Conservation (phyloP, 2,797 vertebrate genomes). For the Gymnocypris eckloni region DNA sequence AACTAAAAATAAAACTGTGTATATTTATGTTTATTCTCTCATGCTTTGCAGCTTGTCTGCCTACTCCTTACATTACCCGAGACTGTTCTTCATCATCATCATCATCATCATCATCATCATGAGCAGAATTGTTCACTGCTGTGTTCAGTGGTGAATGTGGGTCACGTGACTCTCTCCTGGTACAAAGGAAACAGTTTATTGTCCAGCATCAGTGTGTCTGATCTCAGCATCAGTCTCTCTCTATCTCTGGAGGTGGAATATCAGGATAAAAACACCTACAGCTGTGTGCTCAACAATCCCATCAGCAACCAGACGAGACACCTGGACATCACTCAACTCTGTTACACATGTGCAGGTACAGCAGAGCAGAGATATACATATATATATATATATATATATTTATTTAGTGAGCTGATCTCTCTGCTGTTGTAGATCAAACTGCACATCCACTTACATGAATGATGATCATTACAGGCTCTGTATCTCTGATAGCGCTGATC, state of each 20-base stretch:
- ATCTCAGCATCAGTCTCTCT: conserved; percentile 16
- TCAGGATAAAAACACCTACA: background rate
- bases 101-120: too few species aligned
- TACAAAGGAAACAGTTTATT: background rate
- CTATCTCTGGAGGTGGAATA: conserved; percentile 12
- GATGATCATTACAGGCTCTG: background rate
- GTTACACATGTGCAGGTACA: background rate
- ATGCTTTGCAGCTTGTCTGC: background rate
- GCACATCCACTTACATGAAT: background rate
- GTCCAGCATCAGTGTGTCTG: conserved; percentile 11
- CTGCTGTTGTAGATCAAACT: background rate
- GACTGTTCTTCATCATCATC: background rate
- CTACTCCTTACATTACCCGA: background rate
- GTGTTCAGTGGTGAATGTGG: background rate
- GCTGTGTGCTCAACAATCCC: too few species aligned
- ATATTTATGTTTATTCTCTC: background rate
- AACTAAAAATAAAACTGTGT: background rate
- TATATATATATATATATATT: too few species aligned
- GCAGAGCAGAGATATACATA: too few species aligned
- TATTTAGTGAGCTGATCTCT: background rate
- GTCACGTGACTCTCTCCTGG: too few species aligned
- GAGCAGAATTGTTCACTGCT: too few species aligned
- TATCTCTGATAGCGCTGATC: background rate
- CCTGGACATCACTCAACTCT: background rate
- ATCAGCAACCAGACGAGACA: too few species aligned